These are phyloP conservation scores for Hetaerina titia DNA, from an alignment of 2,888 invertebrate species.

Conservation along the genomic window DNA sequence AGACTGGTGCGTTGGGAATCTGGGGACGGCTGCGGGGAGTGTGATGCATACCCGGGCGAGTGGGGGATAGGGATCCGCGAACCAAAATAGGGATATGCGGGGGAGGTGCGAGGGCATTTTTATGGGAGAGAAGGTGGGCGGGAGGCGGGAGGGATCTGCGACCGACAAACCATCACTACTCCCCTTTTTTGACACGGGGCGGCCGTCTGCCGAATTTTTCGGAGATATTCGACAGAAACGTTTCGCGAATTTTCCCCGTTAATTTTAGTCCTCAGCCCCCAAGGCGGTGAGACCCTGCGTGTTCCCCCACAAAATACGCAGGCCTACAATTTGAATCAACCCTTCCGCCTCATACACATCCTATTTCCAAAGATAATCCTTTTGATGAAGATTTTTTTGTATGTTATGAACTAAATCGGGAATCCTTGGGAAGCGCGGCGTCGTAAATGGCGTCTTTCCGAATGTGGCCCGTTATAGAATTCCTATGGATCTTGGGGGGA, in stretches of 20 bases:
- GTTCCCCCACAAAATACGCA: background rate
- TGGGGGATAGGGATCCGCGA: background rate
- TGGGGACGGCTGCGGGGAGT: background rate
- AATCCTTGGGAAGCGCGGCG: background rate
- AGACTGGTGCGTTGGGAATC: too few relatives aligned
- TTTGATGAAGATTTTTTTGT: background rate
- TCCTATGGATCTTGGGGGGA: background rate
- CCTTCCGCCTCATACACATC: background rate
- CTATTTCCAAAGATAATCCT: background rate
- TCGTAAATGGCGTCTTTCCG: background rate
- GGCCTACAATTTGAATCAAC: background rate
- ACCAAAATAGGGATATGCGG: background rate
- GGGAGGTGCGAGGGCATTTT: background rate
- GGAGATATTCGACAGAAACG: background rate
- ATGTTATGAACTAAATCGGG: background rate
- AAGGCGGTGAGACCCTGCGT: background rate
- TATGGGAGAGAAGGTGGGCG: background rate
- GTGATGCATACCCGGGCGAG: background rate
- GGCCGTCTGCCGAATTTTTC: background rate
- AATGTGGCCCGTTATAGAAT: background rate
- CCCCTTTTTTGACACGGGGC: background rate
- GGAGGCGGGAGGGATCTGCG: background rate
- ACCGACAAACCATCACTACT: background rate
- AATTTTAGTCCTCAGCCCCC: too few relatives aligned
- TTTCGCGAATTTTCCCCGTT: too few relatives aligned